Evolutionary conservation across 2,888 invertebrate genomes (phyloP), one percentile per base, ranked within the genome.

Genomic region (Achlya flavicornis): DNA sequence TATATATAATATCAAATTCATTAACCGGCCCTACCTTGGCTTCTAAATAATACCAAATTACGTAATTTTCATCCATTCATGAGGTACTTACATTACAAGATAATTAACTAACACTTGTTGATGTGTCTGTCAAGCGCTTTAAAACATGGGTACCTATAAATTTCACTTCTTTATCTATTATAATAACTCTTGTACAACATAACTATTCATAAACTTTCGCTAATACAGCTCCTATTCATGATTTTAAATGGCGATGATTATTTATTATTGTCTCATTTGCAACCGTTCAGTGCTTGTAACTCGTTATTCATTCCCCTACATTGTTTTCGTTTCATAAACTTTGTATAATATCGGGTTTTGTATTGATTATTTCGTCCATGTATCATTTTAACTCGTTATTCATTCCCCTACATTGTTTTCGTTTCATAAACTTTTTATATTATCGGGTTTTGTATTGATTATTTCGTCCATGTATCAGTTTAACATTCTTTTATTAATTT

Each of bases 351-450:
- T 43, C 11, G 41, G 1, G 11, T 11, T 11, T 41, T 41, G 11
- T 10, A 14, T 14, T 43, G 43, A 43, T 43, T n/a, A 46, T 46
- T 4, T n/a, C 46, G n/a, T 5, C n/a, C 48, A 53, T 41, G 2
- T 41, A 41, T 12, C 11, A 41, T 3, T 41, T 1, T 41, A 11
- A 41, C n/a, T n/a, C n/a, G n/a, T 41, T 41, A 46, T 8, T 41
- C 12, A 46, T 8, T 74, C 73, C 68, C 72, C 70, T 64, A 66
- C 62, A 70, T 69, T 74, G 71, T 73, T 64, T 61, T 11, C 1
- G 12, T 41, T 41, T 38, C 38, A 38, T 43, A 14, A 41, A 3
- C 14, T 43, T 14, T 43, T 14, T 43, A 43, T 3, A 33, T 4
- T 14, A 43, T 43, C 10, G 41, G 3, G 10, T 10, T 8, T 41